Evolutionary conservation across 2,797 vertebrate genomes (phyloP), one percentile per base, ranked within the genome.

Genomic region (Muscicapa comitata): DNA sequence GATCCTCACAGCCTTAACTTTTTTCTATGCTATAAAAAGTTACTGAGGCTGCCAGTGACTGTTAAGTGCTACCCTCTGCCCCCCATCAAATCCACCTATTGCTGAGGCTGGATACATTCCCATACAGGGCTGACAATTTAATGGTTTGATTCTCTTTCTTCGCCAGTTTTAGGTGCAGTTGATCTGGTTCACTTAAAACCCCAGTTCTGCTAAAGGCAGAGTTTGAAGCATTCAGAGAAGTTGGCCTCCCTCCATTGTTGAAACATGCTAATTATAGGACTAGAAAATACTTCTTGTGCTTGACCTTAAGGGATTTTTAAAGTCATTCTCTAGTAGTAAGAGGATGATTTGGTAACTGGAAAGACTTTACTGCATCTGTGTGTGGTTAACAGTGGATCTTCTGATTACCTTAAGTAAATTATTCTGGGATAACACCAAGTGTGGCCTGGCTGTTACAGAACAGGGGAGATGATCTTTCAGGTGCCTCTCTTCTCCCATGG

Each of bases 1-100:
- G 59, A 79, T 82, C 63, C 75, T 82, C 48, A 50, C 65, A 85
- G 62, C 79, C 65, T 80, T 93, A 72, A 57, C 74, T 58, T 73
- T 82, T 73, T 83, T 48, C 43, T 58, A 47, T 83, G 53, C 51
- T 86, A 50, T 67, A 57, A 61, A 26, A 59, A 38, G 31, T 38
- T 84, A 25, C 28, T 86, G 40, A 62, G 70, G 63, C 77, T 94
- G 53, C 53, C 61, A 76, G 61, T 31, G 47, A 75, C 74, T 73
- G 67, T 74, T 73, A 78, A 86, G 35, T 63, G 33, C 79, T 79
- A 10, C 54, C 29, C 38, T 54, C 63, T 79, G 58, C 15, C 63
- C 47, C 51, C 31, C 23, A 11, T 26, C n/a, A 66, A 51, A 86
- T 28, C 35, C 21, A 33, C 17, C 68, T 31, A 0, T 26, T 1